Evolutionary conservation across 2,797 vertebrate genomes (phyloP).

Genomic region (Darevskia nairensis): DNA sequence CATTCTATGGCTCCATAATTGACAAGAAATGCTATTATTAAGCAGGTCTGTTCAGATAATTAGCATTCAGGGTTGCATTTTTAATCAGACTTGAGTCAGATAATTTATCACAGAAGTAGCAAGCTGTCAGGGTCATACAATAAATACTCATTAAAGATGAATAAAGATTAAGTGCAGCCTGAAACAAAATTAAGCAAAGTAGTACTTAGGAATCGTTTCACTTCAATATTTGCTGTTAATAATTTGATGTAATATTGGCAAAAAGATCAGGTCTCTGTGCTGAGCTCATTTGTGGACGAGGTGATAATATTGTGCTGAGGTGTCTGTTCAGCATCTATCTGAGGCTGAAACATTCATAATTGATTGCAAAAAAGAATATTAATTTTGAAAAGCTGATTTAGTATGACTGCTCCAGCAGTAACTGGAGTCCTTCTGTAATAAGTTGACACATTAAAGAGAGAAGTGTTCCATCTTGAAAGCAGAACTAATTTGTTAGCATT

Average conservation of each 20-base stretch:
- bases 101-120: slow-evolving; percentile 86
- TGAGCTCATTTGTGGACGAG: slow-evolving; percentile 69
- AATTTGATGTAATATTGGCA: slow-evolving; percentile 79
- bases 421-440: slow-evolving; percentile 62
- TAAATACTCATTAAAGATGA: slow-evolving; percentile 87
- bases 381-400: slow-evolving; percentile 77
- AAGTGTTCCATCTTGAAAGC: slow-evolving; percentile 67
- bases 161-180: slow-evolving; percentile 86
- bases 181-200: slow-evolving; percentile 77
- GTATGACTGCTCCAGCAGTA: slow-evolving; percentile 44
- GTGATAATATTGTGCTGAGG: slow-evolving; percentile 45
- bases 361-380: slow-evolving; percentile 67
- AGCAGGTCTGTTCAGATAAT: slow-evolving; percentile 83
- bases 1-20: slow-evolving; percentile 82
- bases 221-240: slow-evolving; percentile 77
- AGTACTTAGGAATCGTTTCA: slow-evolving; percentile 74
- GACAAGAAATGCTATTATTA: slow-evolving; percentile 83
- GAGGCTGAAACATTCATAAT: slow-evolving; percentile 70
- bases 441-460: slow-evolving; percentile 66
- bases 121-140: slow-evolving; percentile 84
- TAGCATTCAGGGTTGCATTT: slow-evolving; percentile 84
- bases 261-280: slow-evolving; percentile 75
- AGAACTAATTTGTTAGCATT: slow-evolving; percentile 80
- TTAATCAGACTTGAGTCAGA: slow-evolving; percentile 84
- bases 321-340: slow-evolving; percentile 52